Conservation (phyloP, 1,140 invertebrate genomes). For the Myzus persicae region DNA sequence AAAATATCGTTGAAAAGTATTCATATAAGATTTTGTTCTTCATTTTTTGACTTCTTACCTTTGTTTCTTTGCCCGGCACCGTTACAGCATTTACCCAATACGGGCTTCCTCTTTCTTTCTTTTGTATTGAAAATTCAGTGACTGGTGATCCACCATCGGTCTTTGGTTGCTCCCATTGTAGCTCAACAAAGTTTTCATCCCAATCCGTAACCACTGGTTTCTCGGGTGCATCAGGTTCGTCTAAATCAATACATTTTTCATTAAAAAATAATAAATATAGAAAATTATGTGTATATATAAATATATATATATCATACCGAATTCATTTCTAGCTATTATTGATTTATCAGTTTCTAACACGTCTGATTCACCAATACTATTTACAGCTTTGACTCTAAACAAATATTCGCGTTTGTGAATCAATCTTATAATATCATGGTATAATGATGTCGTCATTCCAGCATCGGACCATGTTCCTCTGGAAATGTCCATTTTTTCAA, state of each 20-base stretch:
- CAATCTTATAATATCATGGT: constrained; percentile 83
- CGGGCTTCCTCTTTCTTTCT: constrained; percentile 91
- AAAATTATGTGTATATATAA: background rate
- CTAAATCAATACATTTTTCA: constrained; percentile 65
- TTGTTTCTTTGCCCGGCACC: constrained; percentile 80
- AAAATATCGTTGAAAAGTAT: background rate
- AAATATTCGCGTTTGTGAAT: constrained; percentile 93
- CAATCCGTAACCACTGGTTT: constrained; percentile 89
- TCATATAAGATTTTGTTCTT: background rate
- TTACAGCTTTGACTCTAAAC: constrained; percentile 91
- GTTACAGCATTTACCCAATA: constrained; percentile 90
- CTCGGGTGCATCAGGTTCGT: constrained; percentile 90
- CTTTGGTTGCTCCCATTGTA: constrained; percentile 87
- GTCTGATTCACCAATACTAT: constrained; percentile 94
- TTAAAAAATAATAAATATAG: background rate
- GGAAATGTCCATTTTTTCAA: constrained; percentile 97
- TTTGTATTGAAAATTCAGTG: constrained; percentile 93
- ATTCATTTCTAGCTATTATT: constrained; percentile 94
- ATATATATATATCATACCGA: constrained; percentile 67
- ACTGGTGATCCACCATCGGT: constrained; percentile 90
- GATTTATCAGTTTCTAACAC: constrained; percentile 84
- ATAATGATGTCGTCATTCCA: constrained; percentile 83
- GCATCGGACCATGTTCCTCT: constrained; percentile 95
- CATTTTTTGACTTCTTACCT: constrained; percentile 63
- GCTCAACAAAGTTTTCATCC: constrained; percentile 91